These are phyloP conservation scores for Apamea epomidion DNA, from an alignment of 2,888 invertebrate genomes.

Conservation along the genomic window DNA sequence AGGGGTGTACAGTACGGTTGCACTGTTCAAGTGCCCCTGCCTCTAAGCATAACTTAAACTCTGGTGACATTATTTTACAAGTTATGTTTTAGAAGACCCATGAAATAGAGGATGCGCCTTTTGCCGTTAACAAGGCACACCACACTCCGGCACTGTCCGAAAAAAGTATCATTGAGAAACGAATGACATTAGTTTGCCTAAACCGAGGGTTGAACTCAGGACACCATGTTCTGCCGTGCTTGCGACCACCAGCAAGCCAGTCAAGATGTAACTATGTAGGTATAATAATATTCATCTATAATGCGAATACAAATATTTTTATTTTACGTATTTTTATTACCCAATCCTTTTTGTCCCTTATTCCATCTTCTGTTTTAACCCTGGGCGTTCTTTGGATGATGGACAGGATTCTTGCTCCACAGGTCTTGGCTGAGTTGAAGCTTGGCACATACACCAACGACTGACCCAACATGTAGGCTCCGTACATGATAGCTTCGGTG, in stretches of 20 bases:
- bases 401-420: constrained; percentile 82
- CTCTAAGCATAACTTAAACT: background rate
- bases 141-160: background rate
- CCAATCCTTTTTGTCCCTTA: constrained; percentile 83
- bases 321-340: constrained; percentile 64
- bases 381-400: constrained; percentile 81
- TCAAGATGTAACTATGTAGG: background rate
- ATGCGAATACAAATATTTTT: background rate
- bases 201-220: background rate
- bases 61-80: background rate
- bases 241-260: background rate
- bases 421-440: constrained; percentile 92
- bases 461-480: constrained; percentile 95
- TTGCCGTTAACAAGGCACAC: background rate
- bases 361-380: constrained; percentile 79
- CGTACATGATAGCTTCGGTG: constrained; percentile 94
- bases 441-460: constrained; percentile 94
- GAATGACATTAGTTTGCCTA: background rate
- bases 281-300: background rate
- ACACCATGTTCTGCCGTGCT: background rate
- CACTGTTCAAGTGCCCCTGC: background rate
- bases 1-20: background rate
- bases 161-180: background rate
- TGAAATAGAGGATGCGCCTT: background rate
- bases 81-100: background rate